Evolutionary conservation across 2,888 invertebrate species (phyloP), one percentile per base, ranked within the genome.

Genomic region (Podabrus alpinus): DNA sequence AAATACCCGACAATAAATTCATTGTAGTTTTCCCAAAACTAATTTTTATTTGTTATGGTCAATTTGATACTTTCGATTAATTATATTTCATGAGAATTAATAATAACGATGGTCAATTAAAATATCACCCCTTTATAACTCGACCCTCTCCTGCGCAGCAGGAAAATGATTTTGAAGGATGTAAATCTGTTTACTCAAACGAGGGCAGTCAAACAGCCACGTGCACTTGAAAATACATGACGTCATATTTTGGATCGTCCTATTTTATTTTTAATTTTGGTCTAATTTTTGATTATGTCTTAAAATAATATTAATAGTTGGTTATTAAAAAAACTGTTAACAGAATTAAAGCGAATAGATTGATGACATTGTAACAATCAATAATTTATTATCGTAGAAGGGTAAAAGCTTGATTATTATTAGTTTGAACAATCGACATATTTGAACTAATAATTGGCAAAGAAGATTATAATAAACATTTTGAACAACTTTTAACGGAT

Each of bases 111-210:
- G 25, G 16, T 59, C 64, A 64, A 71, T 74, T 71, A 71, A 74
- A 74, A 71, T 59, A 17, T 64, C 62, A 64, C 62, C 62, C 62
- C 19, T 64, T 64, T 21, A 21, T 19, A 64, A 21, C 17, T 19
- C 21, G 13, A 64, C 62, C 62, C 62, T 29, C 67, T 16, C 59
- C 68, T 64, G 21, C 24, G 62, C 61, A 69, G 64, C 62, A 70
- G 66, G 59, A 61, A 72, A 75, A 69, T 72, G 67, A 75, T 72
- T 75, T 75, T 75, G 66, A 72, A 72, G 72, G 67, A 72, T 70
- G 72, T 67, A 72, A 72, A 69, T 67, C 60, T 72, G 68, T 75
- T 75, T 75, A 70, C 75, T 60, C 62, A 21, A 68, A 45, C 66
- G 71, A 71, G 71, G 68, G 72, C 66, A 61, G 66, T 24, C 66